Base-by-base conservation (phyloP, 2,888 invertebrate genomes). In the Heteromurus nitidus region DNA sequence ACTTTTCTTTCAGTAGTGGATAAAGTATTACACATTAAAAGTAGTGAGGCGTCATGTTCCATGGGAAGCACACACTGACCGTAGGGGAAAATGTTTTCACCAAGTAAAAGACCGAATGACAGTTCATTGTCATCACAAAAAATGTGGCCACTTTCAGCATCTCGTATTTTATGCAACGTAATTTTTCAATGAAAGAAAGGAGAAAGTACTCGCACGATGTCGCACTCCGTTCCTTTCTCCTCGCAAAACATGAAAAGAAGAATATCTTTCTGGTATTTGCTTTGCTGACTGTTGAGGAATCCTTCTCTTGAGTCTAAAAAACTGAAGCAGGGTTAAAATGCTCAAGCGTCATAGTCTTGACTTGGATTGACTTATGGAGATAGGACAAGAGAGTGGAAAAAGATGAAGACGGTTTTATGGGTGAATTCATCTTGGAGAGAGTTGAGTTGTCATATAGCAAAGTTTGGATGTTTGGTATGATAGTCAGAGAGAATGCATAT, bases 381-480 rank as follows among this genome's bases (percentile, higher is more conserved):
- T 77, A 68, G 65, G 77, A 65, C 73, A 60, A 60, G 67, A 62
- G 73, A 82, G 73, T 73, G 82, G 68, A 81, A 72, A 70, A 80
- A 81, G 75, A 77, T 72, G 73, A 73, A 77, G 73, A 73, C 73
- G 72, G 77, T 72, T 77, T 79, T 82, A 80, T 80, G 79, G 82
- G 53, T 79, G 82, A 82, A 82, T 82, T 80, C 82, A 79, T 81
- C 81, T 79, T 73, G 55, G 74, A 72, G 75, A 58, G 73, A 62
- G 74, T 74, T 62, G 69, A 74, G 62, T 64, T 74, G 53, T 65
- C 50, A 58, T 30, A n/a, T n/a, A 79, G 28, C 68, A 82, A 70
- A 82, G 67, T 74, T 74, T 30, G 42, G 50, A 31, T 44, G 79
- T 47, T 13, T 47, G 44, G 64, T 68, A 42, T 55, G 82, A 58